Evolutionary conservation across 2,113 vertebrate species (phyloP), one percentile per base, ranked within the genome.

Genomic region (Pyxicephalus adspersus): DNA sequence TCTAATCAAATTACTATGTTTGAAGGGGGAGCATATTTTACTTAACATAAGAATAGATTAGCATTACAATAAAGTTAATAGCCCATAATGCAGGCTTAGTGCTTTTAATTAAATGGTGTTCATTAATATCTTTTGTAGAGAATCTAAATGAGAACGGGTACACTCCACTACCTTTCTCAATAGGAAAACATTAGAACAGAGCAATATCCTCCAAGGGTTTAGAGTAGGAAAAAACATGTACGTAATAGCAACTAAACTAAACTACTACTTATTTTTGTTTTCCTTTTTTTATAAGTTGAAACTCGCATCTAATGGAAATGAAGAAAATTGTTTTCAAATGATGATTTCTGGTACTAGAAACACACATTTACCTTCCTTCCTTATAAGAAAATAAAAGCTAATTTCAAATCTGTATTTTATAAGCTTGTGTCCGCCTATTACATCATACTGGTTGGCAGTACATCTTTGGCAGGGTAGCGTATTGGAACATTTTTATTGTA

Each of bases 31-130:
- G 5, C 28, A 4, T 55, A 22, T 84, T 86, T 84, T 84, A 72
- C 80, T 83, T 71, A 51, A 64, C 66, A 23, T 26, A 66, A 54
- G 85, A 79, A 78, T 15, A 71, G 22, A 72, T 45, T 84, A 88
- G 76, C 67, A 2, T 71, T 86, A 84, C 4, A 84, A 79, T 38
- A 65, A 77, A 86, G 83, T 84, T 80, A 85, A 64, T 1, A 83
- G 34, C 25, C 63, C 19, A 22, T 65, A 80, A 83, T 29, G 58
- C 57, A 75, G 16, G 26, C 34, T 20, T 1, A 63, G 4, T 77
- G 76, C 50, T 81, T 87, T 83, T 82, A 76, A 88, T 84, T 83
- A 84, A 85, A 85, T 77, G 64, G 34, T 50, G 61, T 66, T 64
- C 61, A 77, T 77, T 55, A 61, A 57, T 83, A 84, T 57, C 34